phyloP scores from a whole-genome alignment of 2,113 vertebrate species.

The Syngnathus typhle region DNA sequence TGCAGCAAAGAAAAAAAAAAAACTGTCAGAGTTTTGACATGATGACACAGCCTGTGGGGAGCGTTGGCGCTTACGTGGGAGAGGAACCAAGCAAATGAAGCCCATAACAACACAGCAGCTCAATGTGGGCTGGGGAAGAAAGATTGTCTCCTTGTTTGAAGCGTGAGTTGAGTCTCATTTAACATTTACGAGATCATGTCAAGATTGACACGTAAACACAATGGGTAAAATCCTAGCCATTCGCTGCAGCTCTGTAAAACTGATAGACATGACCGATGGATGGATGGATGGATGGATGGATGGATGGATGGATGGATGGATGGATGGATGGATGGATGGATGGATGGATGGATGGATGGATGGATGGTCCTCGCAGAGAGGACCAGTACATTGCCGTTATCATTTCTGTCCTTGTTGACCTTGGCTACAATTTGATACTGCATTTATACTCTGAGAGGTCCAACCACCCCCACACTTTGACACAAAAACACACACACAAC shows the following conservation, averaged over 20 bases:
- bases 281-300: constrained; percentile 5
- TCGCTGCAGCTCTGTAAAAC: neutral
- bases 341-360: too few species aligned
- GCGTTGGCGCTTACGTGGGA: neutral
- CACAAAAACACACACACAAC: constrained; percentile 10
- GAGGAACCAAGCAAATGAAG: neutral
- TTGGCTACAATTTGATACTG: neutral
- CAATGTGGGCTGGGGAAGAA: neutral
- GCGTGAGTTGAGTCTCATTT: too few species aligned
- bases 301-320: constrained; percentile 23
- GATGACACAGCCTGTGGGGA: neutral
- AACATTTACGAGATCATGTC: too few species aligned
- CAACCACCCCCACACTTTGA: constrained; percentile 5
- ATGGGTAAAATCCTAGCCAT: too few species aligned
- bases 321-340: too few species aligned
- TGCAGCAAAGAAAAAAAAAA: neutral
- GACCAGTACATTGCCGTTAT: neutral
- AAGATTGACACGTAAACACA: too few species aligned
- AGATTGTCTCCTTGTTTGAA: neutral
- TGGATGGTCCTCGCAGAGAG: neutral
- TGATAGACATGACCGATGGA: constrained; percentile 18
- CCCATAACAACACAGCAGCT: neutral
- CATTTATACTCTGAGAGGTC: constrained; percentile 4
- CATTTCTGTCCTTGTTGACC: neutral
- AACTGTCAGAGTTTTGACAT: neutral